Base-by-base conservation (phyloP, 2,888 invertebrate genomes). In the Idaea straminata region DNA sequence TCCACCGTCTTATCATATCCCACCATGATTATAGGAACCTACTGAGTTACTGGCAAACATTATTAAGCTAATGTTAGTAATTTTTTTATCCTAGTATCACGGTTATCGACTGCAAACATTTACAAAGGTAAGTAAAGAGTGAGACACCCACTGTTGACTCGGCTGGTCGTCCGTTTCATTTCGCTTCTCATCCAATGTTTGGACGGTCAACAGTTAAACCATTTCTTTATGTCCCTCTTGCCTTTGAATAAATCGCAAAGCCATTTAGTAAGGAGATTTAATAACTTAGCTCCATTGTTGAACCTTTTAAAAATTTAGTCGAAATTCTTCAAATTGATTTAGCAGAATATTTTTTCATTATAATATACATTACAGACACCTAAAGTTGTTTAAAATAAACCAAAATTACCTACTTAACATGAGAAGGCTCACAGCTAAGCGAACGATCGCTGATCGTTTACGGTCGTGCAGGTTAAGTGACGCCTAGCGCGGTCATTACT, bases 111-210 rank as follows among this genome's bases (percentile, higher is more conserved):
- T 78, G 80, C 78, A 88, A 88, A 88, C 81, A 87, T 85, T 86
- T 81, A 81, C 81, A 71, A 76, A 70, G 76, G 78, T 76, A 75
- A 74, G 75, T 25, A 25, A 77, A 77, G 71, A 68, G 73, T 79
- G 62, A 79, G 77, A 76, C 79, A 75, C 64, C 69, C 69, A 76
- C 74, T 81, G 80, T 78, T 77, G 81, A 82, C 84, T 80, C 79
- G 62, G 63, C 70, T 68, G 72, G 76, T 77, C 77, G 77, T 75
- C 80, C 82, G 80, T 85, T 85, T 87, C 87, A 86, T 88, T 87
- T 87, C 87, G 84, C 86, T 85, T 84, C 86, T 83, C 83, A 81
- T 83, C 82, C 79, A 76, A 77, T 86, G 86, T 89, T 87, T 85
- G 83, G 83, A 71, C 79, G 81, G 86, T 83, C 86, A 84, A 86